A percentile compares a stretch with the other conserved stretches of the same genome.
Evolutionary conservation across 2,888 invertebrate species (phyloP).

Genomic region (Therioaphis trifolii): DNA sequence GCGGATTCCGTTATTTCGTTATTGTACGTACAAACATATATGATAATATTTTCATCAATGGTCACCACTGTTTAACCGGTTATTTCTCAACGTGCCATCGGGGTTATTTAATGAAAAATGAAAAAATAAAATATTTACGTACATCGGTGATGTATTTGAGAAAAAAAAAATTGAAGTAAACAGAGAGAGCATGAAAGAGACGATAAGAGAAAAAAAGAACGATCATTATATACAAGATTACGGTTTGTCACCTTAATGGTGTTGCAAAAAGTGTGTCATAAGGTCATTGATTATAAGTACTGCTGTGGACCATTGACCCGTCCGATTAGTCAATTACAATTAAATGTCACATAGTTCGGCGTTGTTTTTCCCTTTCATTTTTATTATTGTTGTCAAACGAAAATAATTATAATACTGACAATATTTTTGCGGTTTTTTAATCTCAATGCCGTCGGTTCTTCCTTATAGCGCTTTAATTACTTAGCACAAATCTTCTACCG

Average conservation of each 20-base stretch:
- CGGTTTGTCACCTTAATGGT: constrained; percentile 4
- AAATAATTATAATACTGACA: background rate
- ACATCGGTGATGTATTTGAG: background rate
- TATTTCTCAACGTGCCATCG: background rate
- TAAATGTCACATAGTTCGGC: background rate
- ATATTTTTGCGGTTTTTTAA: constrained; percentile 30
- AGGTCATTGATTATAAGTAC: constrained; percentile 44
- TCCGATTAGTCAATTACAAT: constrained; percentile 33
- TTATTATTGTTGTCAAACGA: constrained; percentile 24
- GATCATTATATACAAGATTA: constrained; percentile 32
- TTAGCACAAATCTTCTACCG: background rate
- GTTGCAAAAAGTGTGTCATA: constrained; percentile 54
- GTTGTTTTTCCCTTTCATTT: constrained; percentile 23
- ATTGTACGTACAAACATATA: background rate
- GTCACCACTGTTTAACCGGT: constrained; percentile 1
- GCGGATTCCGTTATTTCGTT: too few relatives aligned
- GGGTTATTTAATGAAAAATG: background rate
- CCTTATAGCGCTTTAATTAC: constrained; percentile 15
- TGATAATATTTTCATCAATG: background rate
- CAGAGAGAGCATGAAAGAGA: background rate
- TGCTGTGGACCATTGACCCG: constrained; percentile 48
- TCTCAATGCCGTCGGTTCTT: constrained; percentile 41
- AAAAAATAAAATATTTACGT: background rate
- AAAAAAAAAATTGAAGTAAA: too few relatives aligned
- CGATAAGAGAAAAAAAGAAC: background rate